Conservation (phyloP, 2,113 vertebrate genomes). For the Eurypyga helias region DNA sequence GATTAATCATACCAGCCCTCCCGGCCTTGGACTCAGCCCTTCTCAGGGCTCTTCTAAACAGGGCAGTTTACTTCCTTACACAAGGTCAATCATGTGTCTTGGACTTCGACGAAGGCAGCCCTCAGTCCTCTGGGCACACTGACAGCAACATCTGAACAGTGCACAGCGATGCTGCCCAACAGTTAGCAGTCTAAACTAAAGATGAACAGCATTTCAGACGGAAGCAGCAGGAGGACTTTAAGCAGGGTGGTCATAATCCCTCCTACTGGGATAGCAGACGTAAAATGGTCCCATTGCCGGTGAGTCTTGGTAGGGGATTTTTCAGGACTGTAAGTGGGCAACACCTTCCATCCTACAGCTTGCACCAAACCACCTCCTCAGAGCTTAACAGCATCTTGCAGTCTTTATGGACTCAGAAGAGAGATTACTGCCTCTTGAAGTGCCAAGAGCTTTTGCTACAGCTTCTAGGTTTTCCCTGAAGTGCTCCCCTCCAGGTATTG, state of each 20-base stretch:
- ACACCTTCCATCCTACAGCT: background rate
- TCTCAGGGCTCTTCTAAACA: background rate
- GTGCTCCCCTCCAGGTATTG: background rate
- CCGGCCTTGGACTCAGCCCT: background rate
- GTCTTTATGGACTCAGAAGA: background rate
- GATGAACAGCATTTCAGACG: background rate
- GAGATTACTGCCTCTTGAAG: background rate
- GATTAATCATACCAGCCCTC: background rate
- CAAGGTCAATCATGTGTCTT: background rate
- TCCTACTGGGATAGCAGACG: background rate
- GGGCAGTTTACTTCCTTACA: background rate
- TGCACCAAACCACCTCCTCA: background rate
- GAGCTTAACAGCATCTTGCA: background rate
- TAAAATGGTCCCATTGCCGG: background rate
- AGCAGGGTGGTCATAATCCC: background rate
- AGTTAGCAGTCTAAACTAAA: background rate
- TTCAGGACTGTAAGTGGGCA: background rate
- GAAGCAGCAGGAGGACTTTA: background rate
- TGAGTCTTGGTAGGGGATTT: background rate
- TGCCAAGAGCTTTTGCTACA: background rate
- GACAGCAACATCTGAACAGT: background rate
- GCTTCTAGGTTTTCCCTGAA: conserved; percentile 4
- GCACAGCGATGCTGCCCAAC: background rate
- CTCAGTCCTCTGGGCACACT: background rate
- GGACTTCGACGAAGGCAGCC: background rate